Percentiles rank a stretch among this genome's conserved stretches.
Conservation (phyloP, 2,888 invertebrate genomes). For the Isoperla grammatica region DNA sequence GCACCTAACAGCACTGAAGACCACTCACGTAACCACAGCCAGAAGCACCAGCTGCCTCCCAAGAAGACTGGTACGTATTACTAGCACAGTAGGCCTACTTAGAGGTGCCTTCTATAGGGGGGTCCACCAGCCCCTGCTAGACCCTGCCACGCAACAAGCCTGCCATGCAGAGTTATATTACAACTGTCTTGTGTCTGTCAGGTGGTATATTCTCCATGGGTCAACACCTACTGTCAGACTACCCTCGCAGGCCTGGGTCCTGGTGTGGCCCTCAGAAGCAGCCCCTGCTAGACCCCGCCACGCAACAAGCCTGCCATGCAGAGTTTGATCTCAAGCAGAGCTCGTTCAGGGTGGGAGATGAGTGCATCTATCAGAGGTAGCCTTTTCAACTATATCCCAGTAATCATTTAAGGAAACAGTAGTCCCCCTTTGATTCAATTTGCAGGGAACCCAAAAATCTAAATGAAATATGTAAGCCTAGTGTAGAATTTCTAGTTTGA, state of each 20-base stretch:
- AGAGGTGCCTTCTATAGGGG: no score
- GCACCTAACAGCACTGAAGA: no score
- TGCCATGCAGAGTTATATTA: conserved; percentile 50
- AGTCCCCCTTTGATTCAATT: no score
- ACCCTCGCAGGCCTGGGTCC: conserved; percentile 49
- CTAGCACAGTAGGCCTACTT: no score
- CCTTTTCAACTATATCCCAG: neutral
- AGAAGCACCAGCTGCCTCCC: no score
- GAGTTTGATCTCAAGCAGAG: conserved; percentile 54
- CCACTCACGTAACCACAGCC: no score
- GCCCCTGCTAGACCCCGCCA: conserved; percentile 39
- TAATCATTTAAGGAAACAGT: neutral
- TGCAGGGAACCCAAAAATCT: no score
- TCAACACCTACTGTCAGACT: conserved; percentile 48
- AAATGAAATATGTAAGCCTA: no score
- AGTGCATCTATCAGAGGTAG: conserved; percentile 59
- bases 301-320: conserved; percentile 50
- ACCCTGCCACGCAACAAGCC: conserved; percentile 44
- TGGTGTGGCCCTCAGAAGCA: conserved; percentile 45
- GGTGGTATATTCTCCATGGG: conserved; percentile 50
- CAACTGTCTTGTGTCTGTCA: no score
- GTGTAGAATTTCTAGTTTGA: no score
- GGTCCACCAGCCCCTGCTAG: conserved; percentile 40
- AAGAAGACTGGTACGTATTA: no score
- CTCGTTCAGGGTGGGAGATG: conserved; percentile 61